These are phyloP conservation scores for Theristicus caerulescens DNA, from an alignment of 2,113 vertebrate genomes.

Conservation along the genomic window DNA sequence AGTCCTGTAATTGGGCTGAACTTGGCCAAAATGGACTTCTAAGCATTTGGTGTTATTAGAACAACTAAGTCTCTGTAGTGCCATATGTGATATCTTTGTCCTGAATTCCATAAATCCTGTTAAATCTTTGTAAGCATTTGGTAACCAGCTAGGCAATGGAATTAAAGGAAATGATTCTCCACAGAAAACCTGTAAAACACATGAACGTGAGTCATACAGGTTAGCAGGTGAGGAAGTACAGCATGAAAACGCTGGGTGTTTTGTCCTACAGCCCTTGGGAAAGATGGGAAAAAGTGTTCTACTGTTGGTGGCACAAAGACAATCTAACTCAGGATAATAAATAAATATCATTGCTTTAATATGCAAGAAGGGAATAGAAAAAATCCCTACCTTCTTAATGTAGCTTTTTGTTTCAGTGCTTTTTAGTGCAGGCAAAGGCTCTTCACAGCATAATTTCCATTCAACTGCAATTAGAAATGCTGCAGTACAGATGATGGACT, in stretches of 20 bases:
- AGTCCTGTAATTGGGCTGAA: not conserved
- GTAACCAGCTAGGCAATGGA: not conserved
- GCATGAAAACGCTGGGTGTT: not conserved
- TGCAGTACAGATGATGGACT: not conserved
- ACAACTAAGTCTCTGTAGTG: not conserved
- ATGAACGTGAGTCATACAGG: rapidly evolving
- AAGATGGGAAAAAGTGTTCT: not conserved
- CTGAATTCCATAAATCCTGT: not conserved
- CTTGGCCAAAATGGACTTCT: not conserved
- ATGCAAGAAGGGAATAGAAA: not conserved
- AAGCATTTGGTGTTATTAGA: not conserved
- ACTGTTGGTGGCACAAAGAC: not conserved
- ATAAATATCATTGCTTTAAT: not conserved
- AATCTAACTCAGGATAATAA: not conserved
- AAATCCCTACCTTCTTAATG: not conserved
- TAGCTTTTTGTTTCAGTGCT: not conserved
- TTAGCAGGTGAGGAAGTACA: not conserved
- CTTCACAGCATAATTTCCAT: not conserved
- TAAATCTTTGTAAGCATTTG: not conserved
- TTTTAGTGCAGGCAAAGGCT: not conserved
- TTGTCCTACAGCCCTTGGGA: not conserved
- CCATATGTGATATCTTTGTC: not conserved
- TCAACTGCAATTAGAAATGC: not conserved
- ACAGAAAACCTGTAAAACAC: not conserved
- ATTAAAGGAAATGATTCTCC: not conserved